Evolutionary conservation across 2,888 invertebrate species (phyloP).

Genomic region (Pollenia labialis): DNA sequence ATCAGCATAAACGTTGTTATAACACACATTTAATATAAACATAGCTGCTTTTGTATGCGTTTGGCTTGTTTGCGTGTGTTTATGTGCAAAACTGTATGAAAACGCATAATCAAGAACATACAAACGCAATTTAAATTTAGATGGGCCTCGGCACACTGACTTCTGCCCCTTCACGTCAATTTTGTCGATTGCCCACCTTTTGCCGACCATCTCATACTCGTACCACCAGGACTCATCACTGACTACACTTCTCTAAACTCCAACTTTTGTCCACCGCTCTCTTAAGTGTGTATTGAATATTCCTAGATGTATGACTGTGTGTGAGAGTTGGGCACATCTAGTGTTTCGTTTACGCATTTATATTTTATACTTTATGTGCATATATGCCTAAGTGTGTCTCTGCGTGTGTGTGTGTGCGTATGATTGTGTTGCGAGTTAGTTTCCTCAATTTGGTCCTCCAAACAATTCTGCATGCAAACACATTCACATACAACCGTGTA

Average conservation of each 20-base stretch:
- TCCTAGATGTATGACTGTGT: slow-evolving; percentile 10
- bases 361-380: slow-evolving; percentile 56
- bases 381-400: not conserved
- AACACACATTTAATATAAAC: slow-evolving; percentile 14
- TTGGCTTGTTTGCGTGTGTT: not conserved
- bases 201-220: slow-evolving; percentile 21
- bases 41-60: not conserved
- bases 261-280: slow-evolving; percentile 41
- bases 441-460: slow-evolving; percentile 70
- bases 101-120: slow-evolving; percentile 69
- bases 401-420: slow-evolving; percentile 11
- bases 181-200: slow-evolving; percentile 64
- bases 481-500: slow-evolving; percentile 50
- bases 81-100: slow-evolving; percentile 22
- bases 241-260: slow-evolving; percentile 28
- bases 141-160: slow-evolving; percentile 53
- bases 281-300: slow-evolving; percentile 45
- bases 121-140: slow-evolving; percentile 73
- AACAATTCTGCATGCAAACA: slow-evolving; percentile 43
- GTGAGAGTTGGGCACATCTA: slow-evolving; percentile 52
- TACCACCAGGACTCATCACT: slow-evolving; percentile 26
- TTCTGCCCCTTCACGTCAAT: slow-evolving; percentile 51
- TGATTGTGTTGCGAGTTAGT: slow-evolving; percentile 52
- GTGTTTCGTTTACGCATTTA: slow-evolving; percentile 62
- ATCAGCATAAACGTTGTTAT: slow-evolving; percentile 62